Evolutionary conservation across 2,888 invertebrate genomes (phyloP), one percentile per base, ranked within the genome.

Genomic region (Ophraella communa): DNA sequence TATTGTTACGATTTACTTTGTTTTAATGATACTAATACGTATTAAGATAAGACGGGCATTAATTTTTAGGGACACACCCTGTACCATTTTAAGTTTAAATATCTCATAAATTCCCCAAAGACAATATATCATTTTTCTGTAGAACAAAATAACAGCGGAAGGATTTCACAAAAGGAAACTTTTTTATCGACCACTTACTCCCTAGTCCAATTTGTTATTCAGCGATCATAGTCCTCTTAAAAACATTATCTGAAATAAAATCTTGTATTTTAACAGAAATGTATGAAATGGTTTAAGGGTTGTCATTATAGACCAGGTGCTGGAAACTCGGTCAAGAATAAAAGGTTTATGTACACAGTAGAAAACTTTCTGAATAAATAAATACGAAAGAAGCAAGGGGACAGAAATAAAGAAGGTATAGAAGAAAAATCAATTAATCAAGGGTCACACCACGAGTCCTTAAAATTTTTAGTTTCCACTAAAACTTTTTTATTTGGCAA

Each of bases 231-330:
- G 49, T 27, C 24, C 17, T 51, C 27, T 27, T 24, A 17, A 51
- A 51, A 51, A 51, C 49, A 51, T 51, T 51, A 51, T 51, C 49
- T 51, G 27, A 27, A 51, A 51, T 51, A 51, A 51, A 51, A 51
- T 51, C 49, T 51, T 51, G 14, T 27, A 51, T 23, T 23, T 23
- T 47, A 47, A 47, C 47, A 47, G 47, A 47, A 47, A 47, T 47
- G 47, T 17, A 39, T 47, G 47, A 23, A 47, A 51, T 24, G 24
- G 14, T 8, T 51, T 17, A 2, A 51, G n/a, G 17, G 27, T 23
- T 27, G 17, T 23, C 49, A 27, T 14, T 27, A 17, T 51, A 51
- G 49, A 8, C 49, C 27, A 27, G 17, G 27, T 7, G 17, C 7
- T 17, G 17, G 14, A 42, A 11, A 11, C 10, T 30, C 11, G 8